Evolutionary conservation across 2,888 invertebrate genomes (phyloP).

Genomic region (Chymomyza fuscimana): DNA sequence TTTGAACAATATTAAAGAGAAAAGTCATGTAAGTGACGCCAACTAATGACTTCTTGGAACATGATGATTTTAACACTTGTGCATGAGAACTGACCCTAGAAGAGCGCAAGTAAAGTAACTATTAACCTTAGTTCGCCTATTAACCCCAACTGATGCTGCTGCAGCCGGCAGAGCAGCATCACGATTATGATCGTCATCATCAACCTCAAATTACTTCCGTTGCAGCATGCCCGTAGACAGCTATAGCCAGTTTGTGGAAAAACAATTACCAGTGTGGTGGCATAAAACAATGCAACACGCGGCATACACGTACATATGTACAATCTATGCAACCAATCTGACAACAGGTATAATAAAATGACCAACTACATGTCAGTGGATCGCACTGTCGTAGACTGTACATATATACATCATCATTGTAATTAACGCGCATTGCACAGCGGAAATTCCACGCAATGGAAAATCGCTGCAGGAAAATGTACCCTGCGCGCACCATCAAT

Average conservation of each 20-base stretch:
- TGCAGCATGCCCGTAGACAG: constrained; percentile 57
- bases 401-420: constrained; percentile 52
- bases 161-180: constrained; percentile 26
- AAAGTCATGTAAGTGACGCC: not conserved
- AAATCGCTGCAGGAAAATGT: constrained; percentile 51
- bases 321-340: constrained; percentile 54
- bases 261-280: constrained; percentile 57
- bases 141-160: constrained; percentile 45
- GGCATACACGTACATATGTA: constrained; percentile 15
- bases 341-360: constrained; percentile 35
- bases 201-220: constrained; percentile 75
- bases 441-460: constrained; percentile 66
- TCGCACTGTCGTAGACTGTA: not conserved
- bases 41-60: not conserved
- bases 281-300: constrained; percentile 15
- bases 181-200: constrained; percentile 31
- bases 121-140: constrained; percentile 37
- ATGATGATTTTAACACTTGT: constrained; percentile 55
- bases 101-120: not conserved
- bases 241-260: constrained; percentile 22
- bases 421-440: constrained; percentile 60
- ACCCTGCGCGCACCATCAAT: constrained; percentile 19
- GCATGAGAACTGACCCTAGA: constrained; percentile 30
- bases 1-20: not conserved
- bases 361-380: constrained; percentile 8